Conservation (phyloP, 2,888 invertebrate genomes). For the Melieria picta region DNA sequence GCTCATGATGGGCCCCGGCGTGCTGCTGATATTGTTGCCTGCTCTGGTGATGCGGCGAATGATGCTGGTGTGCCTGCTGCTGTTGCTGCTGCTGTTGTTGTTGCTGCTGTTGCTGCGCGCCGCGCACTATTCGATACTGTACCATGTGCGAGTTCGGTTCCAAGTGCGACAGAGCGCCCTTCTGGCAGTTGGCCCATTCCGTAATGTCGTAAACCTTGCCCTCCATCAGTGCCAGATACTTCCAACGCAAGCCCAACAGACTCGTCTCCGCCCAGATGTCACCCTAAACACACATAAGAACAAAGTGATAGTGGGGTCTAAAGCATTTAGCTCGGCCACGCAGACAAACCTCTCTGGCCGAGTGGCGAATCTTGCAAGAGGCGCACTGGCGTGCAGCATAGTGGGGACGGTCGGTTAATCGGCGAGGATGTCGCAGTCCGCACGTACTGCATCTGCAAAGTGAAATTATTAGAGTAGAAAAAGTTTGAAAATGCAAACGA, state of each 20-base stretch:
- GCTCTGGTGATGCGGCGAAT: conserved; percentile 38
- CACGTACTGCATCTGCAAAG: conserved; percentile 86
- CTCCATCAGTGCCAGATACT: conserved; percentile 97
- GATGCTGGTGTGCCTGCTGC: conserved; percentile 52
- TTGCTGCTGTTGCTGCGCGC: conserved; percentile 64
- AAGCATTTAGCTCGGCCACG: no score
- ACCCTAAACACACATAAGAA: conserved; percentile 70
- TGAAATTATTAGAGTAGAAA: background rate
- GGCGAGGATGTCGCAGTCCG: conserved; percentile 87
- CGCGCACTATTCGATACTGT: conserved; percentile 70
- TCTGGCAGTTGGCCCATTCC: conserved; percentile 95
- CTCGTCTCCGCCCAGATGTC: conserved; percentile 96
- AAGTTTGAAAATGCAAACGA: background rate
- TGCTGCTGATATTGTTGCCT: conserved; percentile 52
- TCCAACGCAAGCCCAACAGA: conserved; percentile 89
- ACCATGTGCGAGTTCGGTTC: conserved; percentile 92
- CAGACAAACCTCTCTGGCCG: conserved; percentile 79
- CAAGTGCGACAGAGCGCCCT: conserved; percentile 73
- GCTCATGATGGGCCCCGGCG: conserved; percentile 48
- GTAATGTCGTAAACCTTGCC: conserved; percentile 95
- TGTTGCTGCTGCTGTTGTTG: conserved; percentile 58
- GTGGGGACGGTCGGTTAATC: conserved; percentile 85
- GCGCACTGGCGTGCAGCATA: conserved; percentile 93
- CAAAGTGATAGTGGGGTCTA: background rate
- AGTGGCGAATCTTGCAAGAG: conserved; percentile 88